phyloP scores from a whole-genome alignment of 2,888 invertebrate species.

The Drosophila nr. medialis region DNA sequence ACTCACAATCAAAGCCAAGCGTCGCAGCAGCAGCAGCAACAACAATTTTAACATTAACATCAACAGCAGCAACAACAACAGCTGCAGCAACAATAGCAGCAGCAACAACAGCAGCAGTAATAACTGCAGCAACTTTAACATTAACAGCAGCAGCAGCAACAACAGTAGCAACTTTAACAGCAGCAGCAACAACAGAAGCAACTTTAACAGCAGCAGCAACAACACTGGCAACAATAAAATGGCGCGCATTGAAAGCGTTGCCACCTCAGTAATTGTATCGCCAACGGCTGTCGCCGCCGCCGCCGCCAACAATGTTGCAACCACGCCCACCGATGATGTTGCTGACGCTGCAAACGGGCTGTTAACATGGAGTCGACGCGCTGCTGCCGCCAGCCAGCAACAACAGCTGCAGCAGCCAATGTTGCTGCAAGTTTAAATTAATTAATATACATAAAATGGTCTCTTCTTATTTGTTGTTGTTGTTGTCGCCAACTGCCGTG shows the following conservation, averaged over 20 bases:
- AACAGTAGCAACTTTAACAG: conserved; percentile 28
- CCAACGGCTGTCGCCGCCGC: conserved; percentile 54
- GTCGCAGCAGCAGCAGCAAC: conserved; percentile 57
- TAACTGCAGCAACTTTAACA: conserved; percentile 14
- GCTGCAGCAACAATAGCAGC: conserved; percentile 20
- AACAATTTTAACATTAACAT: conserved; percentile 10
- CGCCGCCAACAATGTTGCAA: conserved; percentile 43
- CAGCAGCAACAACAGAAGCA: conserved; percentile 38
- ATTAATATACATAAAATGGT: conserved; percentile 59
- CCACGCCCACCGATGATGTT: conserved; percentile 53
- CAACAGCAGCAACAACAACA: conserved; percentile 20
- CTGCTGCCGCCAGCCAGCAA: conserved; percentile 64
- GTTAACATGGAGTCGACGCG: conserved; percentile 68
- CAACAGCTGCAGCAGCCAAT: conserved; percentile 46
- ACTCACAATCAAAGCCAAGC: conserved; percentile 67
- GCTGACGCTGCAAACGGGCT: conserved; percentile 66
- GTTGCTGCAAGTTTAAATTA: conserved; percentile 34
- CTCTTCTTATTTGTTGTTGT: conserved; percentile 81
- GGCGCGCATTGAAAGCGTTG: conserved; percentile 71
- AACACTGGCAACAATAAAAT: conserved; percentile 53
- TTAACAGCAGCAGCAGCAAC: conserved; percentile 31
- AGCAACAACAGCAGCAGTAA: conserved; percentile 54
- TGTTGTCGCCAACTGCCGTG: conserved; percentile 81
- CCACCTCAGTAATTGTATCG: conserved; percentile 83
- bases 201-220: conserved; percentile 38